Percentiles rank a stretch among this genome's conserved stretches.
Conservation (phyloP, 2,797 vertebrate species). For the Sebastes umbrosus region DNA sequence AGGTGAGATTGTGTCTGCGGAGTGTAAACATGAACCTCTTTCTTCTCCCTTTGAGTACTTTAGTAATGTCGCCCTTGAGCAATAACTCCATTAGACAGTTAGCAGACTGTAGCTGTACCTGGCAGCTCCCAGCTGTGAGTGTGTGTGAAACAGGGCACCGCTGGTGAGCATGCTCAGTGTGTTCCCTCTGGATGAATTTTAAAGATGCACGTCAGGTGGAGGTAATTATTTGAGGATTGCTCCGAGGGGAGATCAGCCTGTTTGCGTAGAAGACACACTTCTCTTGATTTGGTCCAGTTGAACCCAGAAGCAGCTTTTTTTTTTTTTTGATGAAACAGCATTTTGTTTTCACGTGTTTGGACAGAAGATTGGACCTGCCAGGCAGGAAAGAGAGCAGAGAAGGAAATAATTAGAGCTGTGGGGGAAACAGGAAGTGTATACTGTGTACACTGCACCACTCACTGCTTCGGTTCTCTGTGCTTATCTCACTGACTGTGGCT, state of each 20-base stretch:
- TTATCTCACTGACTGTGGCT: background rate
- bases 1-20: background rate
- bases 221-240: background rate
- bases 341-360: background rate
- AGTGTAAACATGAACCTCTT: background rate
- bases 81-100: too few species aligned
- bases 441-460: too few species aligned
- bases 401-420: background rate
- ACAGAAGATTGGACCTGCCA: background rate
- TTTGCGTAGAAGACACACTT: background rate
- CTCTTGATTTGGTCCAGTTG: background rate
- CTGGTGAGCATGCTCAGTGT: constrained; percentile 17
- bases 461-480: too few species aligned
- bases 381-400: background rate
- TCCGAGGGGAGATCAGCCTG: background rate
- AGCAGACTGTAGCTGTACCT: too few species aligned
- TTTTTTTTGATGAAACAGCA: too few species aligned
- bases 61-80: too few species aligned
- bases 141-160: background rate
- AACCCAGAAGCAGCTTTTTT: too few species aligned
- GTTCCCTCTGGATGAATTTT: background rate
- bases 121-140: background rate
- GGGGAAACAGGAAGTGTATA: background rate
- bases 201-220: background rate
- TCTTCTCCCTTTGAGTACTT: too few species aligned